Percentiles rank a stretch among this genome's conserved stretches.
Evolutionary conservation across 2,113 vertebrate species (phyloP).

Genomic region (Aspiorhynchus laticeps): DNA sequence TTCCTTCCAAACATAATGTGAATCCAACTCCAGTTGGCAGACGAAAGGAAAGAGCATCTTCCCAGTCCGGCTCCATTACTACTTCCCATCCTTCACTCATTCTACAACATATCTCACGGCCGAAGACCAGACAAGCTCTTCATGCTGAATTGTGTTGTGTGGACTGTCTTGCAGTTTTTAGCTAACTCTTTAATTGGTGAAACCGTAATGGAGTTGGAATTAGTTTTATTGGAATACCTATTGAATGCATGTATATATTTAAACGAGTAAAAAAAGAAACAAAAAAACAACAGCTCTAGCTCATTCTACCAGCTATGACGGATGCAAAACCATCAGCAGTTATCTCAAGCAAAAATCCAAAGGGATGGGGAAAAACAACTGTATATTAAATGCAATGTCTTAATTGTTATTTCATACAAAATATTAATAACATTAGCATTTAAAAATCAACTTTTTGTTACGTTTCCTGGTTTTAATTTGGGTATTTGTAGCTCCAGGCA

Average conservation of each 20-base stretch:
- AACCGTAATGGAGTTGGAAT: constrained; percentile 88
- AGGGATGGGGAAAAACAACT: constrained; percentile 78
- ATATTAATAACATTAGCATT: constrained; percentile 61
- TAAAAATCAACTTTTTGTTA: constrained; percentile 61
- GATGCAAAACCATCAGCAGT: constrained; percentile 86
- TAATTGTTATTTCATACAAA: constrained; percentile 70
- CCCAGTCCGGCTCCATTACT: constrained; percentile 81
- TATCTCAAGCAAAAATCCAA: constrained; percentile 85
- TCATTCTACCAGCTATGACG: constrained; percentile 92
- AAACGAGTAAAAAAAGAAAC: constrained; percentile 62
- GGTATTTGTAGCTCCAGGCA: constrained; percentile 58
- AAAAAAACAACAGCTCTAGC: constrained; percentile 84
- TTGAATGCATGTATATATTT: constrained; percentile 91
- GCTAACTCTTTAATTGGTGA: constrained; percentile 86
- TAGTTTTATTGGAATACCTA: constrained; percentile 81
- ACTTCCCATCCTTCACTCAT: constrained; percentile 77
- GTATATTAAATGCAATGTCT: constrained; percentile 86
- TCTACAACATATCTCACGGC: constrained; percentile 86
- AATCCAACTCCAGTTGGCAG: constrained; percentile 69
- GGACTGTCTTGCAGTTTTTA: constrained; percentile 94
- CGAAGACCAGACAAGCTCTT: constrained; percentile 69
- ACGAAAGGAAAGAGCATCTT: constrained; percentile 64
- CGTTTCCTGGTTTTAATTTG: constrained; percentile 59
- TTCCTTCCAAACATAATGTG: constrained; percentile 79
- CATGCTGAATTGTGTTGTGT: constrained; percentile 83